A percentile compares a stretch with the other conserved stretches of the same genome.
Evolutionary conservation across 1,140 invertebrate genomes (phyloP).

Genomic region (Mizuhopecten yessoensis): DNA sequence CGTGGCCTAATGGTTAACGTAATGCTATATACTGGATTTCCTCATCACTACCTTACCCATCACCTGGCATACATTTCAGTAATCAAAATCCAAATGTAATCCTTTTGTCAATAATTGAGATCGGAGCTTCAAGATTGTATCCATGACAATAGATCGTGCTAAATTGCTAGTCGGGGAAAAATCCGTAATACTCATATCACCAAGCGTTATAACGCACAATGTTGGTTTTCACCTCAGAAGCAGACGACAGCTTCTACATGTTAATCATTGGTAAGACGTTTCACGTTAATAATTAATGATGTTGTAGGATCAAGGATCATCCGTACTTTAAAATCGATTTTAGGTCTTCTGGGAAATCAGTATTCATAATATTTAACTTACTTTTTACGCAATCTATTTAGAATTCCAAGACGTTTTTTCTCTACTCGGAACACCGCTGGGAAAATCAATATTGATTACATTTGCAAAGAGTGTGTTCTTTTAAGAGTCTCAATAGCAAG

Average conservation of each 20-base stretch:
- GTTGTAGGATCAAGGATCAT: constrained; percentile 15
- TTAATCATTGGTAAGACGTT: not conserved
- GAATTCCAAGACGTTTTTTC: not conserved
- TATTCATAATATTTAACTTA: constrained; percentile 29
- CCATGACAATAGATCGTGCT: no score
- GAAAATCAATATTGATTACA: constrained; percentile 28
- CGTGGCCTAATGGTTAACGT: no score
- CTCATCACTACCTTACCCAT: no score
- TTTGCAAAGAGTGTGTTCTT: not conserved
- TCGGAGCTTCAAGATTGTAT: no score
- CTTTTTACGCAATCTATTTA: not conserved
- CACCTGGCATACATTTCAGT: no score
- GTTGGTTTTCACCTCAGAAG: no score
- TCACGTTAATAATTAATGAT: not conserved
- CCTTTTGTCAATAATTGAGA: no score
- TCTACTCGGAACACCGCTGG: not conserved
- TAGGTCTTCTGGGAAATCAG: not conserved
- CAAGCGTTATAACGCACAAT: no score
- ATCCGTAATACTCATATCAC: no score
- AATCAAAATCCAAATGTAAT: no score
- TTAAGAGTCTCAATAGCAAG: not conserved
- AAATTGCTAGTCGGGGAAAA: no score
- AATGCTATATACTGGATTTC: no score
- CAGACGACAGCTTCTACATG: not conserved
- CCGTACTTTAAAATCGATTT: constrained; percentile 39